Conservation (phyloP, 2,797 vertebrate genomes). For the Pampus argenteus region DNA sequence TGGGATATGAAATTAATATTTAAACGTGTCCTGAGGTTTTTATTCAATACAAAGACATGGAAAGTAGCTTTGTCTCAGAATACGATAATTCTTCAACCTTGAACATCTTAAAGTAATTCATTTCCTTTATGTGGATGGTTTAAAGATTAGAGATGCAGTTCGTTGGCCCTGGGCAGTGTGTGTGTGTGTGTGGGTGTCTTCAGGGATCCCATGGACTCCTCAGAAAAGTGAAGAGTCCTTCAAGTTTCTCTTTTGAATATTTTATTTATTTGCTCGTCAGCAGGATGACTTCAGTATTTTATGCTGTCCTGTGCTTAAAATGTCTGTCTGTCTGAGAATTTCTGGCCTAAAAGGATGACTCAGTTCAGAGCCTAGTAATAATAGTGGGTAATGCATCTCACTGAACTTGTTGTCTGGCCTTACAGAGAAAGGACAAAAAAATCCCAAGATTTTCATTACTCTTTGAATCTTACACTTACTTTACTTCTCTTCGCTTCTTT, state of each 20-base stretch:
- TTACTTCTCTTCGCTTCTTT: conserved; percentile 34
- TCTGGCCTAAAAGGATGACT: conserved; percentile 18
- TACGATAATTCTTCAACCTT: conserved; percentile 11
- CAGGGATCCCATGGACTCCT: conserved; percentile 15
- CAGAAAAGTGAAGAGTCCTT: conserved; percentile 22
- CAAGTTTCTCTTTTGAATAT: conserved; percentile 39
- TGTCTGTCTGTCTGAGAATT: conserved; percentile 14
- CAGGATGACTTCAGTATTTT: conserved; percentile 15
- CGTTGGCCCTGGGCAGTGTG: conserved; percentile 20
- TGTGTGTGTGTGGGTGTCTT: conserved; percentile 21
- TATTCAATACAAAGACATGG: conserved; percentile 8
- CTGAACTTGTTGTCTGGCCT: conserved; percentile 12
- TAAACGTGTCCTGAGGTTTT: conserved; percentile 16
- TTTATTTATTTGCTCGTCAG: conserved; percentile 39
- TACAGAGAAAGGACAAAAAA: conserved; percentile 4
- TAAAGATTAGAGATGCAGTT: conserved; percentile 25
- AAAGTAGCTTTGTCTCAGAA: conserved; percentile 25
- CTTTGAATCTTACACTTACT: conserved; percentile 36
- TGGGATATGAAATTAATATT: conserved; percentile 2
- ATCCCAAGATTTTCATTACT: conserved; percentile 32
- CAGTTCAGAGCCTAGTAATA: conserved; percentile 35
- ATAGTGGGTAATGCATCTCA: conserved; percentile 19
- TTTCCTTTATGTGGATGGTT: conserved; percentile 15
- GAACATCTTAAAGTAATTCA: conserved; percentile 8
- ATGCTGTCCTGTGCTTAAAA: conserved; percentile 15